Base-by-base conservation (phyloP, 2,888 invertebrate species). In the Parascotia fuliginaria region DNA sequence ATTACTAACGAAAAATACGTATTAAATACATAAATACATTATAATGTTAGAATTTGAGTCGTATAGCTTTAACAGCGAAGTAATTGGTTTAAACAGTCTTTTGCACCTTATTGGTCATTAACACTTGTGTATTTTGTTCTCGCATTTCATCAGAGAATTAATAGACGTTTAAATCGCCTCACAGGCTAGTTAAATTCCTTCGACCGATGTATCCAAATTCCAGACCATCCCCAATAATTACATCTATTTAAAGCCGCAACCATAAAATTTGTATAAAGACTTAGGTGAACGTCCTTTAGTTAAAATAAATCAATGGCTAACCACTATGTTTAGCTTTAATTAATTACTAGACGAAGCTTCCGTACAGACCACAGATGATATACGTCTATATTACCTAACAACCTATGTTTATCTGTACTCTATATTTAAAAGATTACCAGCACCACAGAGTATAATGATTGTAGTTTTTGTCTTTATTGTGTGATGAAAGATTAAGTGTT, bases 251-350 rank as follows among this genome's bases (percentile, higher is more conserved):
- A 51, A 54, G 46, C 39, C 12, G 33, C n/a, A 45, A 42, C 64
- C 42, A 56, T 60, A 51, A 67, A 53, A 38, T 46, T 41, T 32
- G 51, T 52, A 60, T 57, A 60, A 55, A 59, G 47, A 43, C 56
- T 44, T 44, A 55, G 61, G 65, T 68, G 55, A 68, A 64, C 38
- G 68, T 43, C 52, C 55, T 39, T 41, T 41, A 42, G 55, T 60
- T 43, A 60, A 67, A 66, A 66, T 64, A 66, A 68, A 66, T 66
- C 65, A 64, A 47, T 57, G 42, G 51, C 31, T 52, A 60, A 67
- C 54, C 57, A 55, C 49, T 66, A 58, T 64, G 65, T 67, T 66
- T 66, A 67, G 58, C 29, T 28, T 7, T 46, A 60, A 63, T 68
- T 66, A 66, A 66, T 67, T 51, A 55, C 39, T 44, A 41, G 49